Percentiles rank a stretch among this genome's conserved stretches.
These are phyloP conservation scores for Vidua chalybeata DNA, from an alignment of 2,113 vertebrate species.

Conservation along the genomic window DNA sequence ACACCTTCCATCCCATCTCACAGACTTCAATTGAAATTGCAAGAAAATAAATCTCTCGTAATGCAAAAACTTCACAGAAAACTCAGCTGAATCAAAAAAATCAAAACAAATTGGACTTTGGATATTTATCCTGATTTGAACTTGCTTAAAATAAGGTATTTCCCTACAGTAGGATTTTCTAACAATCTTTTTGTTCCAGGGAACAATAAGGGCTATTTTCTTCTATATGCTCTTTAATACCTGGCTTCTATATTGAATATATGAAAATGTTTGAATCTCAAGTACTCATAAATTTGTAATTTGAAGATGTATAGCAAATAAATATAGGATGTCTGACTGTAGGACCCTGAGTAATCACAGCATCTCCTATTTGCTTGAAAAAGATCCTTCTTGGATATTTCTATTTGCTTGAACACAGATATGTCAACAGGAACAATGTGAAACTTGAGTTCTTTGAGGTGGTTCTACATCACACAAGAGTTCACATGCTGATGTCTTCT, in stretches of 20 bases:
- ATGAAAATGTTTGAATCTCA: background rate
- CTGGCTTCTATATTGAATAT: background rate
- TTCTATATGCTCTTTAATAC: background rate
- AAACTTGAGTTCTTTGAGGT: background rate
- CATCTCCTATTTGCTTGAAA: background rate
- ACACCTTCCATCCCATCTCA: background rate
- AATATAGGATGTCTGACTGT: background rate
- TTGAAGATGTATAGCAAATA: background rate
- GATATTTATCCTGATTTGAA: background rate
- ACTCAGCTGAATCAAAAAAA: background rate
- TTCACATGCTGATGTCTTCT: background rate
- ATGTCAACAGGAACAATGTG: background rate
- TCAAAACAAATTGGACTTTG: background rate
- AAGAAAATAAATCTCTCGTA: background rate
- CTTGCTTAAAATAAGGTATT: background rate
- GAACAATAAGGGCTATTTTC: background rate
- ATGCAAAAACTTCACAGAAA: background rate
- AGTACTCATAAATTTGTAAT: background rate
- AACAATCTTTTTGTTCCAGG: background rate
- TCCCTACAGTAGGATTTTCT: background rate
- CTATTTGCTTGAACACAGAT: background rate
- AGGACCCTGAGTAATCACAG: background rate
- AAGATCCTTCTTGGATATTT: background rate
- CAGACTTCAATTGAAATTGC: background rate
- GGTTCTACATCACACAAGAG: background rate